Percentiles rank a stretch among this genome's conserved stretches.
Conservation (phyloP, 2,888 invertebrate genomes). For the Perizoma flavofasciatum region DNA sequence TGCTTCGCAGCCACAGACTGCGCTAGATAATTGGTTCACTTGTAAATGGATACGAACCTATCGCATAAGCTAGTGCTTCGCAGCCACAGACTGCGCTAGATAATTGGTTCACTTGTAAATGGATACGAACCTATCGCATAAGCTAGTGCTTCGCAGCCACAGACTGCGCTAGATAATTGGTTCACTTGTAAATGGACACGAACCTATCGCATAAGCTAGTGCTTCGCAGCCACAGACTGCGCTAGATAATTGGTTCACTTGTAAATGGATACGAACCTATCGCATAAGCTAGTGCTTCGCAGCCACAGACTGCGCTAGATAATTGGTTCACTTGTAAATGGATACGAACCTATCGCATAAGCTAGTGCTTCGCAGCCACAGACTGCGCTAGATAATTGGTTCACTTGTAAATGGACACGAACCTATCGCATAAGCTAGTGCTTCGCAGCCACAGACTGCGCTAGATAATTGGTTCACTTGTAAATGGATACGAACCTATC, state of each 20-base stretch:
- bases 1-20: conserved; percentile 30
- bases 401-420: conserved; percentile 24
- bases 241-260: conserved; percentile 5
- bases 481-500: conserved; percentile 34
- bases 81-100: conserved; percentile 20
- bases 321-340: conserved; percentile 2
- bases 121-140: conserved; percentile 35
- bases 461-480: conserved; percentile 5
- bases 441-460: conserved; percentile 26
- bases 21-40: conserved; percentile 4
- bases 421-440: conserved; percentile 29
- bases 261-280: conserved; percentile 33
- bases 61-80: conserved; percentile 17
- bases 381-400: conserved; percentile 12
- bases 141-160: too few species aligned
- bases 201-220: conserved; percentile 32
- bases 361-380: too few species aligned
- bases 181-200: conserved; percentile 18
- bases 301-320: conserved; percentile 20
- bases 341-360: conserved; percentile 35
- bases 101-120: conserved; percentile 3
- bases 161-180: conserved; percentile 13
- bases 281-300: conserved; percentile 13
- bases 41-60: conserved; percentile 32
- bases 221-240: conserved; percentile 28